A percentile compares a stretch with the other conserved stretches of the same genome.
These are phyloP conservation scores for Eumeta japonica DNA, from an alignment of 1,140 invertebrate species.

Conservation along the genomic window DNA sequence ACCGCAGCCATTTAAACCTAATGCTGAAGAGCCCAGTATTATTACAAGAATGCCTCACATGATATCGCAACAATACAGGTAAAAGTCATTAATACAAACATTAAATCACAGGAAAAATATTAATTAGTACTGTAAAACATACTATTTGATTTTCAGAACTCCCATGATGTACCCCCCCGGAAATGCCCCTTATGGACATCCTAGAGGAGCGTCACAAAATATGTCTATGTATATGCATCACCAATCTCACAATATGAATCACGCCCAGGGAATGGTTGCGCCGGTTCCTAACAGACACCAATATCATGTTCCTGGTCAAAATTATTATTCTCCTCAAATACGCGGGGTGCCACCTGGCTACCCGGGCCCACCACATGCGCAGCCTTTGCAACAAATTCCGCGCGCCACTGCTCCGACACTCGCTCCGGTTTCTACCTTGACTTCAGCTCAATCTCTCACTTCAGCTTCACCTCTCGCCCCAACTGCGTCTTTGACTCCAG, in stretches of 20 bases:
- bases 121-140: no score
- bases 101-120: no score
- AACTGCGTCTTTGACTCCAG: no score
- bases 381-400: background rate
- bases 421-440: background rate
- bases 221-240: slow-evolving; percentile 18
- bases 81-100: no score
- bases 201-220: slow-evolving; percentile 23
- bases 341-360: background rate
- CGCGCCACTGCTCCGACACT: background rate
- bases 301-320: background rate
- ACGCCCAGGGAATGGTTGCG: background rate
- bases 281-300: slow-evolving; percentile 1
- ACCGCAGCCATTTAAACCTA: slow-evolving; percentile 51
- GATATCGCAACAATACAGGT: slow-evolving; percentile 58
- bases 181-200: slow-evolving; percentile 21
- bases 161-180: slow-evolving; percentile 40
- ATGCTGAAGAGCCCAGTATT: slow-evolving; percentile 60
- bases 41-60: slow-evolving; percentile 66
- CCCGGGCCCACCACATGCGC: background rate
- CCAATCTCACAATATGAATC: slow-evolving; percentile 5
- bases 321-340: background rate
- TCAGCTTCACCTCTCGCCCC: background rate
- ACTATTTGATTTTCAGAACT: slow-evolving; percentile 24
- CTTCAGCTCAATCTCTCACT: background rate